Percentiles rank a stretch among this genome's conserved stretches.
Evolutionary conservation across 2,797 vertebrate species (phyloP).

Genomic region (Neomorphus geoffroyi): DNA sequence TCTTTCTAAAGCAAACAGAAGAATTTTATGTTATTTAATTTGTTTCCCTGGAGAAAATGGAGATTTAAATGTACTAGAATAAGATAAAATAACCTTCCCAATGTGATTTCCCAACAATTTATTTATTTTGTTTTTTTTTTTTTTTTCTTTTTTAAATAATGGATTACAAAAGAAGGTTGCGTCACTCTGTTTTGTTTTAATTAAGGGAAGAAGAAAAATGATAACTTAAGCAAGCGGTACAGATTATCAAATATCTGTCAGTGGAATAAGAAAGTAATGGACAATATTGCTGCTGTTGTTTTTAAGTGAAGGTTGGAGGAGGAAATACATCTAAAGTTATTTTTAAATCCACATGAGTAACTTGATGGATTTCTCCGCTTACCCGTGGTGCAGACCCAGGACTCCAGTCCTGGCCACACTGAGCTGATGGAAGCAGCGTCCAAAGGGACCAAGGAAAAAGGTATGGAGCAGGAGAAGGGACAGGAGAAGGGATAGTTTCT

Average conservation of each 20-base stretch:
- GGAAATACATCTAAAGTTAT: conserved; percentile 47
- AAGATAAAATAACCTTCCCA: conserved; percentile 13
- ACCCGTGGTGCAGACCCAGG: neutral
- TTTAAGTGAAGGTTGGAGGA: neutral
- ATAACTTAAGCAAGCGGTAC: neutral
- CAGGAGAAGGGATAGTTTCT: too few species aligned
- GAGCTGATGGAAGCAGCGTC: conserved; percentile 22
- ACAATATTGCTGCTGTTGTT: neutral
- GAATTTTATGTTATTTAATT: conserved; percentile 34
- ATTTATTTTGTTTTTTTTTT: neutral
- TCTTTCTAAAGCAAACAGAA: conserved; percentile 30
- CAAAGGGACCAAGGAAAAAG: neutral
- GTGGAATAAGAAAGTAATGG: conserved; percentile 37
- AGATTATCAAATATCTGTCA: conserved; percentile 59
- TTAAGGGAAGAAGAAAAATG: conserved; percentile 34
- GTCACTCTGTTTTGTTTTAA: conserved; percentile 41
- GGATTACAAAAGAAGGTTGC: conserved; percentile 51
- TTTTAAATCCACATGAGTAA: conserved; percentile 67
- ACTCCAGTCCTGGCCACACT: neutral
- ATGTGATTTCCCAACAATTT: conserved; percentile 23
- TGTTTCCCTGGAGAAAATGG: conserved; percentile 28
- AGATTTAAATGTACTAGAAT: conserved; percentile 30
- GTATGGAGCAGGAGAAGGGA: neutral
- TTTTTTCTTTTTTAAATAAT: neutral
- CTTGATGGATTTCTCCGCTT: conserved; percentile 63